Conservation (phyloP, 2,888 invertebrate species). For the Fragum whitleyi region DNA sequence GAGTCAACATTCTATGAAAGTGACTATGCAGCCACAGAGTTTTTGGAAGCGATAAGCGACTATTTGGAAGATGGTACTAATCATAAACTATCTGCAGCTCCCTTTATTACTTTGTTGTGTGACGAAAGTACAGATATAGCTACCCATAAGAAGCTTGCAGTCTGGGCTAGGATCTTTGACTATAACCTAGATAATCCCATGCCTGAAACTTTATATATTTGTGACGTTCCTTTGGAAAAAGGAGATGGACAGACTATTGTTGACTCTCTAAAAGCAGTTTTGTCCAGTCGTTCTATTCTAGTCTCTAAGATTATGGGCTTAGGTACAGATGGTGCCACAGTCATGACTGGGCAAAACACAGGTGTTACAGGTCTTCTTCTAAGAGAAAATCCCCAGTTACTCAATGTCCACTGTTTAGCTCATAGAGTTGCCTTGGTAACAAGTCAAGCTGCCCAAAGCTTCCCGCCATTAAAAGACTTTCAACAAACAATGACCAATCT, state of each 20-base stretch:
- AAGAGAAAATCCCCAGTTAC: conserved; percentile 43
- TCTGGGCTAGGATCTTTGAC: conserved; percentile 38
- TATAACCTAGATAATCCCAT: no score
- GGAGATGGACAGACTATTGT: background rate
- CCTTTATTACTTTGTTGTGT: background rate
- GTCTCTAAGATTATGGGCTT: conserved; percentile 28
- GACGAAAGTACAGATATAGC: conserved; percentile 34
- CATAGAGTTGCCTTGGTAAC: conserved; percentile 54
- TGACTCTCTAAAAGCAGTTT: background rate
- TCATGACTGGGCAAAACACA: conserved; percentile 57
- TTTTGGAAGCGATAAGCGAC: conserved; percentile 30
- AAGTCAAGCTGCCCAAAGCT: conserved; percentile 46
- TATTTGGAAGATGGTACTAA: conserved; percentile 24
- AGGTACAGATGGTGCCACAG: conserved; percentile 57
- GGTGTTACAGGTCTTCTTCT: conserved; percentile 55
- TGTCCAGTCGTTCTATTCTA: background rate
- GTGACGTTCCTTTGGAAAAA: background rate
- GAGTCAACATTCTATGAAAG: conserved; percentile 28
- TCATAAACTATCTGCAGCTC: conserved; percentile 33
- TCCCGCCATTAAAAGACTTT: background rate
- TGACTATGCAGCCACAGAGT: conserved; percentile 28
- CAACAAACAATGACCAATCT: no score
- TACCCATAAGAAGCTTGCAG: conserved; percentile 52
- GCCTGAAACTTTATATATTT: conserved; percentile 21
- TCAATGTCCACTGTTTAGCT: conserved; percentile 58